phyloP scores from a whole-genome alignment of 2,888 invertebrate genomes.

The Neuroscelio doddi region DNA sequence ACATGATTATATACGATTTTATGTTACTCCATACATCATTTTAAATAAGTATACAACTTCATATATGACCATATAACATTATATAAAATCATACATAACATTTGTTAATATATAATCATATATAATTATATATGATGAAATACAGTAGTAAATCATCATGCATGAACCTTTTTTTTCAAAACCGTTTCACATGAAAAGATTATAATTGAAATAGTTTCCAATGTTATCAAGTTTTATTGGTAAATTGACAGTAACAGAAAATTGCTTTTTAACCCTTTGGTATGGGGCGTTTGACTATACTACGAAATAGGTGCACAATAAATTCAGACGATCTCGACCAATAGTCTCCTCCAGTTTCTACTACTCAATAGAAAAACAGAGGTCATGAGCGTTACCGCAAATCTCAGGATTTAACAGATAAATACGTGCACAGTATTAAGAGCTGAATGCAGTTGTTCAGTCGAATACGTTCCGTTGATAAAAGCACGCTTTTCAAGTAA shows the following conservation, averaged over 20 bases:
- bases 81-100: no score
- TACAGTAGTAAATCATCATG: no score
- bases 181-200: conserved; percentile 4
- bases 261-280: conserved; percentile 50
- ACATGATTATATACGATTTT: no score
- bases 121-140: no score
- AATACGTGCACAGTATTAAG: conserved; percentile 9
- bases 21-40: no score
- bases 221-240: conserved; percentile 16
- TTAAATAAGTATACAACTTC: no score
- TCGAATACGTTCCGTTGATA: not conserved
- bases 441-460: not conserved
- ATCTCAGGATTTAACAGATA: conserved; percentile 6
- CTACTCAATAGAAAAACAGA: not conserved
- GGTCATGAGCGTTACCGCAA: conserved; percentile 5
- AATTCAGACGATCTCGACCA: not conserved
- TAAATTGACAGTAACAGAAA: conserved; percentile 43
- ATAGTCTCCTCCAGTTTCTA: not conserved
- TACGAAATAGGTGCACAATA: not conserved
- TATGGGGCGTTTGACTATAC: conserved; percentile 4
- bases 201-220: conserved; percentile 1
- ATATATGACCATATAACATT: no score
- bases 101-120: no score
- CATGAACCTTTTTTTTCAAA: no score
- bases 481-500: not conserved